phyloP scores from a whole-genome alignment of 2,113 vertebrate species.

The Cyprinodon brontotheroides region DNA sequence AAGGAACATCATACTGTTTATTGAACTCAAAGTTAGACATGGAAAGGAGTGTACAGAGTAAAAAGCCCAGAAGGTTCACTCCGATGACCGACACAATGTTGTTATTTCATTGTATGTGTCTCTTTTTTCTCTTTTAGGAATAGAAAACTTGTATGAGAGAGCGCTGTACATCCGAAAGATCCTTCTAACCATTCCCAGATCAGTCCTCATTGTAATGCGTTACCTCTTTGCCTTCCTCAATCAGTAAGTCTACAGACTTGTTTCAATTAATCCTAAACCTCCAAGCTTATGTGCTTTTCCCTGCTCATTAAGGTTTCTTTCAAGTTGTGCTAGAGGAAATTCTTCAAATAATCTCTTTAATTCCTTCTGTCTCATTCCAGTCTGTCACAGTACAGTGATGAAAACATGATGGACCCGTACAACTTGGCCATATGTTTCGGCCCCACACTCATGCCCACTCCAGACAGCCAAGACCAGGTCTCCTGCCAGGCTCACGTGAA shows the following conservation, averaged over 20 bases:
- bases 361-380: slow-evolving; percentile 64
- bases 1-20: background rate
- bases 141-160: slow-evolving; percentile 97
- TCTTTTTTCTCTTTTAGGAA: slow-evolving; percentile 79
- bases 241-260: slow-evolving; percentile 85
- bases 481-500: slow-evolving; percentile 98
- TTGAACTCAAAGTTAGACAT: background rate
- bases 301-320: background rate
- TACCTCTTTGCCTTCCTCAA: slow-evolving; percentile 99
- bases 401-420: slow-evolving; percentile 99
- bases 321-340: background rate
- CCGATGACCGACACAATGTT: background rate
- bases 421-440: slow-evolving; percentile 98
- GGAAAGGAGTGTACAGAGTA: background rate
- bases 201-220: slow-evolving; percentile 95
- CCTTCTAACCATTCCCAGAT: slow-evolving; percentile 92
- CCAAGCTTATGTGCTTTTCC: background rate
- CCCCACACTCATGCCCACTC: slow-evolving; percentile 96
- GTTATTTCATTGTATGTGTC: background rate
- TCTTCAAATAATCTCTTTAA: background rate
- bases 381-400: slow-evolving; percentile 97
- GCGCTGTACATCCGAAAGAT: slow-evolving; percentile 96
- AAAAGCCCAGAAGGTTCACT: background rate
- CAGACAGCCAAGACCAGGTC: slow-evolving; percentile 95
- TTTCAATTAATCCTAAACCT: background rate